Conservation (phyloP, 2,888 invertebrate species). For the Drosophila ochracea region DNA sequence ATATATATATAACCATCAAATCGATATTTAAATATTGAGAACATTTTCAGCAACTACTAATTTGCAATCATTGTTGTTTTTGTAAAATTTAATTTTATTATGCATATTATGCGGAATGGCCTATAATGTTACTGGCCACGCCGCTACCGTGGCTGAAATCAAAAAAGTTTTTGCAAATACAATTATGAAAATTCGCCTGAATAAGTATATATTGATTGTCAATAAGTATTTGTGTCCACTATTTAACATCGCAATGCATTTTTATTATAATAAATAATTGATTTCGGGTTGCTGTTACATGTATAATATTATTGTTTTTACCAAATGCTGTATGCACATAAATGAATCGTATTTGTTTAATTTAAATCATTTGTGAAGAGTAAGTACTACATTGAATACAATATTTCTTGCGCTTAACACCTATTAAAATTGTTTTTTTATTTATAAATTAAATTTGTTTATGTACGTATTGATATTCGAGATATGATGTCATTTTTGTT, state of each 20-base stretch:
- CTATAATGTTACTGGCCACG: slow-evolving; percentile 17
- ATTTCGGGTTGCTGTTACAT: neutral
- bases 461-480: neutral
- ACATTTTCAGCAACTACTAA: slow-evolving; percentile 69
- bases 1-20: slow-evolving; percentile 41
- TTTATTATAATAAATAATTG: neutral
- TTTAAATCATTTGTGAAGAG: neutral
- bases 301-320: neutral
- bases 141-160: slow-evolving; percentile 30
- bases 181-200: slow-evolving; percentile 19
- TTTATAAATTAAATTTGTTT: neutral
- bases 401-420: neutral
- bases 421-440: neutral
- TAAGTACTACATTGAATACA: neutral
- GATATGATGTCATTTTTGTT: neutral
- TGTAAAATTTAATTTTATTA: slow-evolving; percentile 77
- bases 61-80: slow-evolving; percentile 74
- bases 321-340: neutral
- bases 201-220: slow-evolving; percentile 1
- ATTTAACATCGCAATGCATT: neutral
- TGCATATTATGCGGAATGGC: slow-evolving; percentile 47
- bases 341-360: neutral
- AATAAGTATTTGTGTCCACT: slow-evolving; percentile 3
- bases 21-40: slow-evolving; percentile 68
- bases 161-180: slow-evolving; percentile 20